These are phyloP conservation scores for Bhutanitis thaidina DNA, from an alignment of 2,888 invertebrate genomes.

Conservation along the genomic window DNA sequence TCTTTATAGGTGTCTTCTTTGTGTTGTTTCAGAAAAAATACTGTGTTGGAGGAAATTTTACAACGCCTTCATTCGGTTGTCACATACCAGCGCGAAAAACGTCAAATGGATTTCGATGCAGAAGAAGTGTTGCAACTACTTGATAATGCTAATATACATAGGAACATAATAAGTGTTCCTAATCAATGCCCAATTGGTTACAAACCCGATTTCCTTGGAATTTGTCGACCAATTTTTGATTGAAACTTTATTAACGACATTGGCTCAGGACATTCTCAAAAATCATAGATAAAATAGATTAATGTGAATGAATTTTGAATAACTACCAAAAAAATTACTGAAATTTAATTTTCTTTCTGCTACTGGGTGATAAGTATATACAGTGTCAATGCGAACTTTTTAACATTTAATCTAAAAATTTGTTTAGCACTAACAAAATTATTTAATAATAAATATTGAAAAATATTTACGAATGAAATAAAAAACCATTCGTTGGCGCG, in stretches of 20 bases:
- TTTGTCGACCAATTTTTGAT: constrained; percentile 44
- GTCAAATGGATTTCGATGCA: constrained; percentile 10
- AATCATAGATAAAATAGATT: too few species aligned
- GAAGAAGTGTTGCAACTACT: constrained; percentile 15
- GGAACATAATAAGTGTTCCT: constrained; percentile 46
- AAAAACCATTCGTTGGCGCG: too few species aligned
- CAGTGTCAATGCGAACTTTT: too few species aligned
- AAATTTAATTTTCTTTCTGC: too few species aligned
- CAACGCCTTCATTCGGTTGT: not conserved
- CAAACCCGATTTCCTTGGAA: constrained; percentile 47
- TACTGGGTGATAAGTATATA: too few species aligned
- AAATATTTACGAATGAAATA: too few species aligned
- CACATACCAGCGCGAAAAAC: constrained; percentile 9
- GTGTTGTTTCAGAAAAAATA: constrained; percentile 4
- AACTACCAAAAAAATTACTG: too few species aligned
- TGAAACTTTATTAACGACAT: not conserved
- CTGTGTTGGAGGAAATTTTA: not conserved
- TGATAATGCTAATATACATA: constrained; percentile 12
- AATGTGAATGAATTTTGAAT: too few species aligned
- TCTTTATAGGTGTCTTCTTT: not conserved
- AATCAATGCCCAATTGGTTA: constrained; percentile 54
- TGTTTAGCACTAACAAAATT: too few species aligned
- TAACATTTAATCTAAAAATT: too few species aligned
- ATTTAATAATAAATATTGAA: too few species aligned
- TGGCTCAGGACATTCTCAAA: too few species aligned